Evolutionary conservation across 2,113 vertebrate species (phyloP).

Genomic region (Lagopus muta): DNA sequence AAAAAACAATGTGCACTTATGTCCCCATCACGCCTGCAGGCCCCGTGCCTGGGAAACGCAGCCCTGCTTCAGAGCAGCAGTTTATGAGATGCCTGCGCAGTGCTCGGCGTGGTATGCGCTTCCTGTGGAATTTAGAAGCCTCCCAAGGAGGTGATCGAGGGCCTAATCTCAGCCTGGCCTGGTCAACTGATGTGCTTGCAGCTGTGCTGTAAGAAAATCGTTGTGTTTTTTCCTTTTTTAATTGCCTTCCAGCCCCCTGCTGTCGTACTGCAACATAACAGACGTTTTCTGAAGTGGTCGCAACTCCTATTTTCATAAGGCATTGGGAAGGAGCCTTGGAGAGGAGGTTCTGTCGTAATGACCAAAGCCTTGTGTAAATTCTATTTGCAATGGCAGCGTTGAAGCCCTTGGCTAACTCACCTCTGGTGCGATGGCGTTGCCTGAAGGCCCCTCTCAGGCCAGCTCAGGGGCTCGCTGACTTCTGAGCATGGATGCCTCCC

Average conservation of each 20-base stretch:
- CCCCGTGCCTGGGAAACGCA: neutral
- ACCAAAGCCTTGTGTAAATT: neutral
- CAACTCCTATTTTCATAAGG: neutral
- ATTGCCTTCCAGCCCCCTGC: slow-evolving; percentile 61
- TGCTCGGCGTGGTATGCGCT: neutral
- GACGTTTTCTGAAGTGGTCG: neutral
- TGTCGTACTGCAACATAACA: neutral
- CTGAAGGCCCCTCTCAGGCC: neutral
- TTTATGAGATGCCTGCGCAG: neutral
- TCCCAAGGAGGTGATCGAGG: slow-evolving; percentile 56
- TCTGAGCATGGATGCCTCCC: neutral
- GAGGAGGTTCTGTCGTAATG: neutral
- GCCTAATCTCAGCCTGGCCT: slow-evolving; percentile 29
- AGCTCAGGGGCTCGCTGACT: neutral
- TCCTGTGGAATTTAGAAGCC: slow-evolving; percentile 54
- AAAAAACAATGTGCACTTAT: neutral
- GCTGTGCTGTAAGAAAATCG: slow-evolving; percentile 52
- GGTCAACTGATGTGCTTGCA: slow-evolving; percentile 43
- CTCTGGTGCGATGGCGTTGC: accelerated
- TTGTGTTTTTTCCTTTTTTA: neutral
- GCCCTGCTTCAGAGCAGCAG: neutral
- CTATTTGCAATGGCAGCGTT: neutral
- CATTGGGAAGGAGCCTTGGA: neutral
- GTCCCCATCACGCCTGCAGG: neutral
- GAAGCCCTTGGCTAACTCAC: neutral